Base-by-base conservation (phyloP, 2,888 invertebrate genomes). In the Ephialtes manifestator region DNA sequence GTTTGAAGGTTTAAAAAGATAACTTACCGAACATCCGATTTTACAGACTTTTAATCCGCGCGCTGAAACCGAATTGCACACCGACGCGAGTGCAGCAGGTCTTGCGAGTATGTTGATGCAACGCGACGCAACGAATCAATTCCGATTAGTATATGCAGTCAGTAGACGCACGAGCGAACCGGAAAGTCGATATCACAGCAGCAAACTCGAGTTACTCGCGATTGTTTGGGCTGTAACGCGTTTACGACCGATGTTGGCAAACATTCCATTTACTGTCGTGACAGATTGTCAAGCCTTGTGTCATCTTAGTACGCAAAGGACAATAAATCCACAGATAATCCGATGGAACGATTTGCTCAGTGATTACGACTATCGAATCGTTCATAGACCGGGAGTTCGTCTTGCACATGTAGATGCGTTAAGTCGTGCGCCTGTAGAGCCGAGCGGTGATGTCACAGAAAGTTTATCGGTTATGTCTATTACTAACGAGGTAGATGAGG, bases 141-240 rank as follows among this genome's bases (percentile, higher is more conserved):
- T 78, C 18, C 67, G 84, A 65, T 67, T 89, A n/a, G 88, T 90
- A 5, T 89, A 89, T 79, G 87, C 86, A 28, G 82, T 90, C 0
- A 88, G 88, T 11, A 86, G 88, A 65, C 87, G 89, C 43, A 90
- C 89, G 0, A 89, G 86, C 24, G 86, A 85, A 4, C 81, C 74
- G 1, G 90, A 90, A 55, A 80, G 81, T 3, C 71, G 68, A 3
- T 90, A 90, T 75, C 90, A 89, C 31, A 90, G 89, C 4, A 81
- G 84, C 8, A 87, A 87, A 53, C 65, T 84, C 0, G 81, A 85
- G 46, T 4, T 83, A 0, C 13, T 76, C 11, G 83, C 85, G 0
- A 67, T 80, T 1, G 81, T 77, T 0, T 77, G 84, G 65, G 35
- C 35, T 35, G 35, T 35, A 2, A 2, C 35, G 35, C 1, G 35